Base-by-base conservation (phyloP, 30 jellyfish, hydroid and myxozoan genomes). In the Aurelia aurita region DNA sequence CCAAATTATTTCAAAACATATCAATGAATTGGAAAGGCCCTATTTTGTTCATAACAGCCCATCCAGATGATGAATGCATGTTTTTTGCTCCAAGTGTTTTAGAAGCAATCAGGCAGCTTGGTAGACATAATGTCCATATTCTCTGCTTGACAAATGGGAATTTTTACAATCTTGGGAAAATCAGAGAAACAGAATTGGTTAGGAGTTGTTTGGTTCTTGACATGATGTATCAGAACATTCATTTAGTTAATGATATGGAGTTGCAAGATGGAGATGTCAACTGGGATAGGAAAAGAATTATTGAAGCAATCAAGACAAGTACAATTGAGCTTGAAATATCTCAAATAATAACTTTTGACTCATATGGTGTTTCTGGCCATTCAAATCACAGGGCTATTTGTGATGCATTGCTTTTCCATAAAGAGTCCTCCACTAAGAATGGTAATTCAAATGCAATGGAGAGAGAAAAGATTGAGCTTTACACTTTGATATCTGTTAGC, bases 21-120 rank as follows among this genome's bases (percentile, higher is more conserved):
- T 18, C 23, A 19, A 66, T 51, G 45, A 67, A 81, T 18, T 81
- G 69, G 78, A 81, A 53, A 20, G 91, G 91, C 61, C 70, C 72
- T 16, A 63, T 77, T 5, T 72, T 85, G 18, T 69, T 92, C 21
- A 89, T 92, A 14, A 92, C 82, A 34, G 97, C 98, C 23, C 98
- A 92, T 71, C 98, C 98, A 2, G 98, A 92, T 45, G 98, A 92
- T 46, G 98, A 92, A 68, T 89, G 92, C 65, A 92, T 92, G 98
- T 92, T 92, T 81, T 92, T 86, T 58, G 92, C 91, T 0, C 98
- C 98, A 13, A 61, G 91, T 49, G 57, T 92, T 0, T 16, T 47
- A 18, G 44, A 72, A 11, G 58, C 66, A 2, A 9, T 62, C 21
- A 58, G 69, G 19, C 58, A 65, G 6, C 20, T 66, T 65, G 95